Percentiles rank a stretch among this genome's conserved stretches.
phyloP scores from a whole-genome alignment of 2,888 invertebrate genomes.

The Corythucha ciliata region DNA sequence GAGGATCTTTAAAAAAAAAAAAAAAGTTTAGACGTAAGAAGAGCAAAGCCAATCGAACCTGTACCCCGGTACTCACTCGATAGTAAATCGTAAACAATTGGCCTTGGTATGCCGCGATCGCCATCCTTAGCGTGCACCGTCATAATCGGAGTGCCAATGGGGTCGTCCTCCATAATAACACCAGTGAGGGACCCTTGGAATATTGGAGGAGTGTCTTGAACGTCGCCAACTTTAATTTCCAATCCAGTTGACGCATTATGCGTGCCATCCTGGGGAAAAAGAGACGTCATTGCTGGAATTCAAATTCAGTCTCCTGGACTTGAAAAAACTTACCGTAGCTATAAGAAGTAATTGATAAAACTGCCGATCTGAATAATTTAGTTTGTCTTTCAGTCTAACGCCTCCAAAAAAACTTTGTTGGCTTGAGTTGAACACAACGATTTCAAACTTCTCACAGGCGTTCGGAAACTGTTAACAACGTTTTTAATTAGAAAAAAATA shows the following conservation, averaged over 20 bases:
- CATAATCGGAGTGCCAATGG: constrained; percentile 71
- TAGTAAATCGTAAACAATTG: constrained; percentile 65
- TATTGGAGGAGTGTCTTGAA: constrained; percentile 78
- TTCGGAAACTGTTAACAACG: constrained; percentile 51
- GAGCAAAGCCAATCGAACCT: too few relatives aligned
- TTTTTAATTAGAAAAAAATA: constrained; percentile 13
- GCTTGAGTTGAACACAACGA: constrained; percentile 52
- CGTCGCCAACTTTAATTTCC: constrained; percentile 69
- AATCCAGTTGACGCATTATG: constrained; percentile 63
- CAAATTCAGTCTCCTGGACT: too few relatives aligned
- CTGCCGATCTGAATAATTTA: constrained; percentile 69
- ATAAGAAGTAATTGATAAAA: constrained; percentile 66
- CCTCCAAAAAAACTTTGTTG: constrained; percentile 53
- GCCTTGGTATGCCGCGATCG: constrained; percentile 70
- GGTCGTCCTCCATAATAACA: constrained; percentile 69
- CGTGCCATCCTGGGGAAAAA: constrained; percentile 72
- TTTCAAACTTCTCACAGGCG: constrained; percentile 60
- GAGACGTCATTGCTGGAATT: too few relatives aligned
- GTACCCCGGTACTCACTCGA: too few relatives aligned
- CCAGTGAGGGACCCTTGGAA: constrained; percentile 72
- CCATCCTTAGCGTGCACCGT: constrained; percentile 74
- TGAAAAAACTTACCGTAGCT: constrained; percentile 58
- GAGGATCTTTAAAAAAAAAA: constrained; percentile 56
- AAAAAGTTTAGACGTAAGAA: background rate
- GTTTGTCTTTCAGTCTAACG: constrained; percentile 56